Conservation (phyloP, 2,797 vertebrate species). For the Triplophysa yarkandensis region DNA sequence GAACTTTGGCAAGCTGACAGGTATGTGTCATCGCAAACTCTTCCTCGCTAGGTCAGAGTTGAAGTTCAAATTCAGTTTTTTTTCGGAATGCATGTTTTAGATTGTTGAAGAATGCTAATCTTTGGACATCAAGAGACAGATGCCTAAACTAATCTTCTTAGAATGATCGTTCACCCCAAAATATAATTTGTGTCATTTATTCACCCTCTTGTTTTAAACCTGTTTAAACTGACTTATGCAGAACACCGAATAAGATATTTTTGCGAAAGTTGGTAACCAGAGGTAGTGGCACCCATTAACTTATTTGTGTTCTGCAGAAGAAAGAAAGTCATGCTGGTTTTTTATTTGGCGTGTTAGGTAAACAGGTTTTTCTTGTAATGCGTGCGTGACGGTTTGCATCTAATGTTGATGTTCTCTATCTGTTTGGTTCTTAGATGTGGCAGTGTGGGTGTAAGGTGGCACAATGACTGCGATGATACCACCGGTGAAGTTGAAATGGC, state of each 20-base stretch:
- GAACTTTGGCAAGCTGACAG: constrained; percentile 21
- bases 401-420: not conserved
- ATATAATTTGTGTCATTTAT: too few relatives aligned
- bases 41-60: constrained; percentile 4
- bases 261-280: too few relatives aligned
- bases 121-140: not conserved
- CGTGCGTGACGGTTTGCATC: not conserved
- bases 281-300: not conserved
- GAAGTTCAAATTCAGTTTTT: not conserved
- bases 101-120: not conserved
- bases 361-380: constrained; percentile 14
- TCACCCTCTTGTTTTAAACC: too few relatives aligned
- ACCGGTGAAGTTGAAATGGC: constrained; percentile 97
- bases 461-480: constrained; percentile 95
- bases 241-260: too few relatives aligned
- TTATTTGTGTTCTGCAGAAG: not conserved
- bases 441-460: constrained; percentile 84
- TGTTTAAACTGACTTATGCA: too few relatives aligned
- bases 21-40: constrained; percentile 13
- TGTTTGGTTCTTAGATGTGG: constrained; percentile 72
- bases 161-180: too few relatives aligned
- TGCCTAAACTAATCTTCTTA: not conserved
- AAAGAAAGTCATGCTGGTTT: not conserved
- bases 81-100: not conserved
- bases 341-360: not conserved